Evolutionary conservation across 2,888 invertebrate genomes (phyloP), one percentile per base, ranked within the genome.

Genomic region (Ischnura elegans): DNA sequence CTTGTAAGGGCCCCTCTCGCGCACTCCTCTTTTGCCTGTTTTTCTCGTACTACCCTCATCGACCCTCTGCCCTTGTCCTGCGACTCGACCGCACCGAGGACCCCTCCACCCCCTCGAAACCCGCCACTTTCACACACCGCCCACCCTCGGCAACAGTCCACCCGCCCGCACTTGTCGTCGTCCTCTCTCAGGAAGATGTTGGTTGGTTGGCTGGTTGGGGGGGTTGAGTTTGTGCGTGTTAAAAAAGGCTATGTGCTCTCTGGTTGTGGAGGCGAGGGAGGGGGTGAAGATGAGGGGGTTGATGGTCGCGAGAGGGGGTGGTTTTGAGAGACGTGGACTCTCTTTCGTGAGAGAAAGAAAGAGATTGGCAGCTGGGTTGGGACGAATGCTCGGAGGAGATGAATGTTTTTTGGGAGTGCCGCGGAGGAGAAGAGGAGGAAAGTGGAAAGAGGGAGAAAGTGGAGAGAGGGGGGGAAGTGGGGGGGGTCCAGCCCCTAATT

Each of bases 321-420:
- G 84, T 10, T 1, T 85, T 5, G 85, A 85, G 85, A 6, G 43
- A 85, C 5, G 85, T 42, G 86, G 46, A 76, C 76, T 29, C 36
- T 76, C 36, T 36, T 36, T 76, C 76, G 76, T 8, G 86, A 43
- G 46, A 86, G 4, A n/a, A 46, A 46, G 86, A 86, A 16, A 1
- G 45, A 45, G 86, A 86, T 86, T 86, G 86, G 86, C 86, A 86
- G 86, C 86, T 86, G 86, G 86, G 86, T 45, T 45, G 45, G 86
- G 13, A 86, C 46, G 45, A 6, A 45, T 46, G n/a, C 16, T 42
- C 29, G 85, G 36, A 2, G 46, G n/a, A 43, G 36, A 25, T 85
- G 36, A 29, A 19, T 21, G 61, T 1, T 1, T 1, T 13, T 25
- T 21, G 61, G 0, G 25, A 1, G 21, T 61, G 61, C 6, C 25